These are phyloP conservation scores for Melitaea cinxia DNA, from an alignment of 1,140 invertebrate genomes.

Conservation along the genomic window DNA sequence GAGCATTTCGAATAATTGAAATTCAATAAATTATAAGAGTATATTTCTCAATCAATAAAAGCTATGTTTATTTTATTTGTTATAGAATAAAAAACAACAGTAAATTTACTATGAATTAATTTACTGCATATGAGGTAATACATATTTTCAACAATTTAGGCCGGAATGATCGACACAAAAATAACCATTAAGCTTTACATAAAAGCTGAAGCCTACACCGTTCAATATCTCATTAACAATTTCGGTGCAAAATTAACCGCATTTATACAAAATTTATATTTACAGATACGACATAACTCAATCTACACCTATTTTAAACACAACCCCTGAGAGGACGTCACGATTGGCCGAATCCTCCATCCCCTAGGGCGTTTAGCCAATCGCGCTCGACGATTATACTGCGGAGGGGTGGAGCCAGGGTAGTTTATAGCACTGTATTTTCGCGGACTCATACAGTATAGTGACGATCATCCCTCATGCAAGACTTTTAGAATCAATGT, in stretches of 20 bases:
- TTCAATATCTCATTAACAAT: slow-evolving; percentile 63
- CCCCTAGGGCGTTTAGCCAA: slow-evolving; percentile 67
- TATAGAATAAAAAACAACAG: too few species aligned
- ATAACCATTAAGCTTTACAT: slow-evolving; percentile 3
- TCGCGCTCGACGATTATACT: slow-evolving; percentile 53
- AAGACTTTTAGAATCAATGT: slow-evolving; percentile 32
- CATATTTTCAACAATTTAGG: neutral
- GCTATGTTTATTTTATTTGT: too few species aligned
- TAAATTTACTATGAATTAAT: too few species aligned
- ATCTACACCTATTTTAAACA: slow-evolving; percentile 78
- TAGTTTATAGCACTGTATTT: slow-evolving; percentile 69
- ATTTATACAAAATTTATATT: slow-evolving; percentile 76
- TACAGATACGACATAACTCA: slow-evolving; percentile 73
- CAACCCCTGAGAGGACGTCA: slow-evolving; percentile 52
- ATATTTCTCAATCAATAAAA: too few species aligned
- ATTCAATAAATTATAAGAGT: too few species aligned
- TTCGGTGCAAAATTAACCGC: slow-evolving; percentile 64
- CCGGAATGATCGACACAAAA: slow-evolving; percentile 12
- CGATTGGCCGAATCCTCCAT: slow-evolving; percentile 71
- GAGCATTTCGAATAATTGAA: too few species aligned
- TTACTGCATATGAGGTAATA: too few species aligned
- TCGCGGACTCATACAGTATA: slow-evolving; percentile 65
- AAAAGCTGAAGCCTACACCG: slow-evolving; percentile 25
- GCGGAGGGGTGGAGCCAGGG: slow-evolving; percentile 72
- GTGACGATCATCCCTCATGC: slow-evolving; percentile 45